Base-by-base conservation (phyloP, 2,888 invertebrate species). In the Lymantria monacha region DNA sequence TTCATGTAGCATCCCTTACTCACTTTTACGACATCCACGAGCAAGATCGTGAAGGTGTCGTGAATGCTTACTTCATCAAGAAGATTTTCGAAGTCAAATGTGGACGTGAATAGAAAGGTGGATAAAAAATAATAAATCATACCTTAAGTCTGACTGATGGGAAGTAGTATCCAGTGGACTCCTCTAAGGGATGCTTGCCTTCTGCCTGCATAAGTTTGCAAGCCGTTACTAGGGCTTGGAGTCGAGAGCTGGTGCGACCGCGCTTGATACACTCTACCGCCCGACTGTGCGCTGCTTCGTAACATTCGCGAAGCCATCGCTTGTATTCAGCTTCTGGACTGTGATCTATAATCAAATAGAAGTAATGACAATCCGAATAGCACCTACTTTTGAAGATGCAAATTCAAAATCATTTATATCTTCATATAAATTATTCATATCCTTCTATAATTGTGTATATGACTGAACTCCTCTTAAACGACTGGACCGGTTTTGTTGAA, bases 181-280 rank as follows among this genome's bases (percentile, higher is more conserved):
- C 78, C 64, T 93, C 93, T 36, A 95, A 70, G 0, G 95, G 95
- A 74, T 93, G 85, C 70, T 93, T 93, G 9, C 95, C 95, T 83
- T 97, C 97, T 49, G 92, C 92, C 42, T 93, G 92, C 66, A 97
- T 85, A 50, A 97, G 81, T 72, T 95, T 95, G 93, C 96, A 94
- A 45, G 94, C 92, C 0, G 95, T 94, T 1, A 94, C 93, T 3
- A 97, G 83, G 0, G 95, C 95, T 81, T 94, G 93, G 7, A 91
- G 81, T 45, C 92, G 91, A 10, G 94, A 92, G 47, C 75, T 79
- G 5, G 83, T 77, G 57, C 92, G 90, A 7, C 92, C 92, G 15
- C 86, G 82, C 30, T 88, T 87, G 50, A 96, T 87, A 50, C 94
- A 93, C 22, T 88, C 82, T 38, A 95, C 70, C 15, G 94, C 85